Evolutionary conservation across 2,113 vertebrate genomes (phyloP).

Genomic region (Taxidea taxus): DNA sequence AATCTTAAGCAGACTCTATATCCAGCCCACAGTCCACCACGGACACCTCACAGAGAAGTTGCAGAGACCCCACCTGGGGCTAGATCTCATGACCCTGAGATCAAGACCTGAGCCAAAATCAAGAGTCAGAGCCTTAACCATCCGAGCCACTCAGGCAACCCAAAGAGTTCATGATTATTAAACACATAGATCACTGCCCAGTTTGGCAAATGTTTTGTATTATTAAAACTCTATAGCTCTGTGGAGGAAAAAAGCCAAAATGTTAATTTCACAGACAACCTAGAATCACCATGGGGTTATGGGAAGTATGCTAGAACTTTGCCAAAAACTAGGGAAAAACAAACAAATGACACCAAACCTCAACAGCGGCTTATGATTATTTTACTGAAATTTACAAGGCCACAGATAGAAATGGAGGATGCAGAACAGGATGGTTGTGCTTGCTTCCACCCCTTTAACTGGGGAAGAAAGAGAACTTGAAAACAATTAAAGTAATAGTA

Average conservation of each 20-base stretch:
- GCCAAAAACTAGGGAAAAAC: not conserved
- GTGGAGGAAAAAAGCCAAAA: not conserved
- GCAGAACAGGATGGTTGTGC: not conserved
- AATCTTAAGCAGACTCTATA: too few species aligned
- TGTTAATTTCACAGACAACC: not conserved
- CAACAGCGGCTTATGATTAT: not conserved
- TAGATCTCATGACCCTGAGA: not conserved
- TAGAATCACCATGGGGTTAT: not conserved
- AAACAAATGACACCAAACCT: not conserved
- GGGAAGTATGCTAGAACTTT: not conserved
- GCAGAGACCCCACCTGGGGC: too few species aligned
- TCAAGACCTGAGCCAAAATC: not conserved
- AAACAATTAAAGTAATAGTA: not conserved
- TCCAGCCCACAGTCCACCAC: too few species aligned
- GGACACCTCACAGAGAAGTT: too few species aligned
- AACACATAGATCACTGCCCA: not conserved
- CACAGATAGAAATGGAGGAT: not conserved
- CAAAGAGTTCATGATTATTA: not conserved
- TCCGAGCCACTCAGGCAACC: not conserved
- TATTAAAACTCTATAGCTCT: not conserved
- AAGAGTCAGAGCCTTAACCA: not conserved
- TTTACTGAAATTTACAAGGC: not conserved
- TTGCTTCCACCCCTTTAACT: not conserved
- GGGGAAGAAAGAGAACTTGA: not conserved
- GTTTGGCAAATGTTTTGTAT: not conserved